Conservation (phyloP, 2,797 vertebrate genomes). For the Bradypodion pumilum region DNA sequence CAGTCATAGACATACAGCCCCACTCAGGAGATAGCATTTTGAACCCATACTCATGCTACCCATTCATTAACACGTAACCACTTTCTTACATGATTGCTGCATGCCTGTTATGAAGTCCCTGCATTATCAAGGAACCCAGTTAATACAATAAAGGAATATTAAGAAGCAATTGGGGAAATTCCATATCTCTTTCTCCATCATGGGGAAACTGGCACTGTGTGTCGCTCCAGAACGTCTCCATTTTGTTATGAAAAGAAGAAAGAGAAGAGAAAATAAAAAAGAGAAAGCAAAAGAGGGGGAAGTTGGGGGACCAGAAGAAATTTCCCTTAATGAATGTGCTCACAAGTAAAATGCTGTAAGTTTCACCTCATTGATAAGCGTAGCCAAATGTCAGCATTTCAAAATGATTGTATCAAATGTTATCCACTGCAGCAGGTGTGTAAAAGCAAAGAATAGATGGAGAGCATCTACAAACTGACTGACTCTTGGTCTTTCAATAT, state of each 20-base stretch:
- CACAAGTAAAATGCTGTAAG: not conserved
- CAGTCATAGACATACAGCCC: not conserved
- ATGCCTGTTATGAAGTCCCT: too few species aligned
- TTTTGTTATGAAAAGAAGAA: not conserved
- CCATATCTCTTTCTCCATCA: not conserved
- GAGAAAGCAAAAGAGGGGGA: too few species aligned
- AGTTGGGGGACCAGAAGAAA: too few species aligned
- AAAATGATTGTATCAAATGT: constrained; percentile 39
- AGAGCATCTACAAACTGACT: constrained; percentile 54
- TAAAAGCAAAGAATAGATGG: constrained; percentile 44
- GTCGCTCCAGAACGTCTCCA: not conserved
- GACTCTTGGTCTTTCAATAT: constrained; percentile 49
- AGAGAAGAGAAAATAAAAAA: not conserved
- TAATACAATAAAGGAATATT: not conserved
- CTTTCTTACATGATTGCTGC: not conserved
- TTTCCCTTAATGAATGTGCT: not conserved
- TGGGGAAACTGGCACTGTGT: not conserved
- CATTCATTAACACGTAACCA: too few species aligned
- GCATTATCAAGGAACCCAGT: not conserved
- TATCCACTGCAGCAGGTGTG: constrained; percentile 1
- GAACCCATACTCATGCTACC: not conserved
- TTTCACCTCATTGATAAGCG: constrained; percentile 28
- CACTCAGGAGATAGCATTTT: not conserved
- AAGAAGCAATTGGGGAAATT: not conserved
- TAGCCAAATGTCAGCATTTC: not conserved